A percentile compares a stretch with the other conserved stretches of the same genome.
phyloP scores from a whole-genome alignment of 2,797 vertebrate genomes.

The Gorsachius magnificus region DNA sequence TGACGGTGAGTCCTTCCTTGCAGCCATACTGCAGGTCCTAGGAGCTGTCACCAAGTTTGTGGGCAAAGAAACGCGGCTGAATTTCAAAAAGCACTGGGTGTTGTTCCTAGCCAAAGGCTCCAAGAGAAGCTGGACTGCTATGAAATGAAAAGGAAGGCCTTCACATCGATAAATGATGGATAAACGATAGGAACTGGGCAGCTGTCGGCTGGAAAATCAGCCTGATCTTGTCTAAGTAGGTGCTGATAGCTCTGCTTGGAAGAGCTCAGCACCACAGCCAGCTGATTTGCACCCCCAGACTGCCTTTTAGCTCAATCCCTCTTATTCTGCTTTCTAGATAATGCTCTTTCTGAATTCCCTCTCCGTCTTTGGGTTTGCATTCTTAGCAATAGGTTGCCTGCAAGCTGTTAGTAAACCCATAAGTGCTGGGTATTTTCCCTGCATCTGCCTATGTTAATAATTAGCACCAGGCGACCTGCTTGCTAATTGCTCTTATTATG shows the following conservation, averaged over 20 bases:
- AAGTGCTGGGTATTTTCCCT: not conserved
- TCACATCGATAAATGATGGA: not conserved
- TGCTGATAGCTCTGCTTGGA: not conserved
- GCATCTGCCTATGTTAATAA: not conserved
- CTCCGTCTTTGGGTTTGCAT: not conserved
- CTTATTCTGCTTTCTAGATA: not conserved
- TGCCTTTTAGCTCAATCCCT: not conserved
- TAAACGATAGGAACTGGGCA: not conserved
- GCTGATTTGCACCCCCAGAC: not conserved
- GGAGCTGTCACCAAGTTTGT: not conserved
- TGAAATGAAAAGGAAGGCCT: not conserved
- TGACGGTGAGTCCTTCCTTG: not conserved
- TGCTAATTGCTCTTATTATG: not conserved
- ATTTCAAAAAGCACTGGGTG: not conserved
- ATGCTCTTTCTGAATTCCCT: not conserved
- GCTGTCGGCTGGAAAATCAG: not conserved
- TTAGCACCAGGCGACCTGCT: not conserved
- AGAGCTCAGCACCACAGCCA: not conserved
- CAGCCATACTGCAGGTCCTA: rapidly evolving
- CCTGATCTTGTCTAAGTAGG: not conserved
- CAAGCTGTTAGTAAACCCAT: not conserved
- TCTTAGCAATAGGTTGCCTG: not conserved
- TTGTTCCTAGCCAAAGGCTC: not conserved
- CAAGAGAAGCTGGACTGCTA: not conserved
- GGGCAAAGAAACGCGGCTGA: not conserved